A percentile compares a stretch with the other conserved stretches of the same genome.
Evolutionary conservation across 2,113 vertebrate genomes (phyloP).

Genomic region (Stigmatopora nigra): DNA sequence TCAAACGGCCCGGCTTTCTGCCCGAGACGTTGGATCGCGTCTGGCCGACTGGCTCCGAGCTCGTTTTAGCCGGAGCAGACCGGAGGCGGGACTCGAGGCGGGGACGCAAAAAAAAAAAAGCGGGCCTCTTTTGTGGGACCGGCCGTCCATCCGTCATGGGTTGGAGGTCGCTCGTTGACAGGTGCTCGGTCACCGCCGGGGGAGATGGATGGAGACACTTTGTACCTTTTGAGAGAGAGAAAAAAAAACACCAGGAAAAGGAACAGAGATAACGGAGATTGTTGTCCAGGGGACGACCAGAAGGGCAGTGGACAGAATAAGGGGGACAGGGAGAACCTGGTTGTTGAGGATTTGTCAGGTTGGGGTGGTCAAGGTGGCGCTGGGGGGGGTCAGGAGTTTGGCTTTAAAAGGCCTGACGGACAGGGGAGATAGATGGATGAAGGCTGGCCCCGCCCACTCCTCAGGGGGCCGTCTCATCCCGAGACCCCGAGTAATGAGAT

Average conservation of each 20-base stretch:
- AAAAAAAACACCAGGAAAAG: slow-evolving; percentile 25
- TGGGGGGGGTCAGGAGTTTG: slow-evolving; percentile 63
- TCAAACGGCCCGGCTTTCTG: not conserved
- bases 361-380: slow-evolving; percentile 16
- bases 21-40: not conserved
- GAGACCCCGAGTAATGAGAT: slow-evolving; percentile 7
- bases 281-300: not conserved
- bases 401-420: slow-evolving; percentile 57
- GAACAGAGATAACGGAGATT: slow-evolving; percentile 33
- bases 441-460: slow-evolving; percentile 5
- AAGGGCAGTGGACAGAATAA: slow-evolving; percentile 6
- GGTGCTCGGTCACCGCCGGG: slow-evolving; percentile 30
- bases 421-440: slow-evolving; percentile 68
- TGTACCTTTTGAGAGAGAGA: slow-evolving; percentile 47
- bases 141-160: slow-evolving; percentile 36
- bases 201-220: slow-evolving; percentile 56
- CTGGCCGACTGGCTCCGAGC: not conserved
- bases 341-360: slow-evolving; percentile 18
- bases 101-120: slow-evolving; percentile 42
- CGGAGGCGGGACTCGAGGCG: slow-evolving; percentile 19
- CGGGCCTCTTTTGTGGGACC: slow-evolving; percentile 49
- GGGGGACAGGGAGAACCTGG: not conserved
- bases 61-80: not conserved
- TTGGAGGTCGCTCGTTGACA: slow-evolving; percentile 44
- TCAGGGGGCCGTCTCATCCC: slow-evolving; percentile 36